These are phyloP conservation scores for Phalacrocorax pelagicus DNA, from an alignment of 2,113 vertebrate genomes.

Conservation along the genomic window DNA sequence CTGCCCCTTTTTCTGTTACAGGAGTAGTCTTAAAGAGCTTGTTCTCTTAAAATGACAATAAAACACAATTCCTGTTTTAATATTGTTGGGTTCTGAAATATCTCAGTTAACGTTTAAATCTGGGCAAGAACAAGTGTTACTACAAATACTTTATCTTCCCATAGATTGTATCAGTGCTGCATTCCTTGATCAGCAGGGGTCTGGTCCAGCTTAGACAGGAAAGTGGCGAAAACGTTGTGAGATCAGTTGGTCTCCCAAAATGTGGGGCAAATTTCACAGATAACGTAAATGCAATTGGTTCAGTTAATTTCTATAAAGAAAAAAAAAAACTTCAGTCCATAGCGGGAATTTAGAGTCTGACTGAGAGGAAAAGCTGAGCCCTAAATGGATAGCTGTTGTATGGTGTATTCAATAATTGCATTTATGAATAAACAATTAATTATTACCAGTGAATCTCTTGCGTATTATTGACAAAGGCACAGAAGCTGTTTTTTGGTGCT, in stretches of 20 bases:
- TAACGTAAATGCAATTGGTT: not conserved
- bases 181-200: not conserved
- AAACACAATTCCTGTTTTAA: not conserved
- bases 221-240: not conserved
- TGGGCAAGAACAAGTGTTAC: not conserved
- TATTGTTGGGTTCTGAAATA: not conserved
- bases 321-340: not conserved
- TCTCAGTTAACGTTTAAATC: not conserved
- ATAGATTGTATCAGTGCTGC: not conserved
- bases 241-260: not conserved
- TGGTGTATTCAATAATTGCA: not conserved
- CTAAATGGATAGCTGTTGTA: not conserved
- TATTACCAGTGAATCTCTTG: not conserved
- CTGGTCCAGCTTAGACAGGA: not conserved
- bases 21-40: not conserved
- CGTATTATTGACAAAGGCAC: not conserved
- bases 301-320: not conserved
- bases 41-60: not conserved
- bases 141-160: not conserved
- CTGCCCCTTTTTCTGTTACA: not conserved
- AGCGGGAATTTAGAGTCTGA: not conserved
- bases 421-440: constrained; percentile 2
- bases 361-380: not conserved
- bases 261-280: not conserved
- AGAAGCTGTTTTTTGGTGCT: not conserved